Conservation (phyloP, 2,797 vertebrate species). For the Pseudomugil gertrudae region DNA sequence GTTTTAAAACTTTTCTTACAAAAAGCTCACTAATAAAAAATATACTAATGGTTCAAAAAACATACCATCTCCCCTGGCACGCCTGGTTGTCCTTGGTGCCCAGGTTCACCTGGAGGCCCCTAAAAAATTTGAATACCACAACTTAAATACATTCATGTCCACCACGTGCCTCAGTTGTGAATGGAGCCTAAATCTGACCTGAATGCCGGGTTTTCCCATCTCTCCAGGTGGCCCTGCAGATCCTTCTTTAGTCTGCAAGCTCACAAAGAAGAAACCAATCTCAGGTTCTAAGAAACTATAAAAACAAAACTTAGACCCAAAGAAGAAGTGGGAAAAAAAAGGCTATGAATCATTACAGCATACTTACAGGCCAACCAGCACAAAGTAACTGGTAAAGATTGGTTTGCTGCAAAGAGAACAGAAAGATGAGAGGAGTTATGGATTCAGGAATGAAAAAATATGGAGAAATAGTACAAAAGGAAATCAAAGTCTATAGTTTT, state of each 20-base stretch:
- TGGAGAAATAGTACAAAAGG: background rate
- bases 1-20: background rate
- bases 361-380: slow-evolving; percentile 91
- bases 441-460: background rate
- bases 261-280: slow-evolving; percentile 66
- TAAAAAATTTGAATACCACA: slow-evolving; percentile 43
- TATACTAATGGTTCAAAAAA: background rate
- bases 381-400: slow-evolving; percentile 87
- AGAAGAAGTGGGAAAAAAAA: background rate
- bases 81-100: slow-evolving; percentile 81
- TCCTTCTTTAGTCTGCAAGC: slow-evolving; percentile 84
- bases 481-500: background rate
- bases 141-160: background rate
- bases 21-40: background rate
- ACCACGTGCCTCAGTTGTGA: background rate
- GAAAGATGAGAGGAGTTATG: background rate
- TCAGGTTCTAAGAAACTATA: slow-evolving; percentile 51
- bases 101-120: slow-evolving; percentile 85
- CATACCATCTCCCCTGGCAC: slow-evolving; percentile 83
- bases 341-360: background rate
- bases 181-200: slow-evolving; percentile 73
- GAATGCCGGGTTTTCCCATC: slow-evolving; percentile 82
- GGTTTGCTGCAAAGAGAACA: slow-evolving; percentile 78
- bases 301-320: background rate
- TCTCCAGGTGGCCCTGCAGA: slow-evolving; percentile 83